Base-by-base conservation (phyloP, 2,797 vertebrate species). In the Phalanger gymnotis region DNA sequence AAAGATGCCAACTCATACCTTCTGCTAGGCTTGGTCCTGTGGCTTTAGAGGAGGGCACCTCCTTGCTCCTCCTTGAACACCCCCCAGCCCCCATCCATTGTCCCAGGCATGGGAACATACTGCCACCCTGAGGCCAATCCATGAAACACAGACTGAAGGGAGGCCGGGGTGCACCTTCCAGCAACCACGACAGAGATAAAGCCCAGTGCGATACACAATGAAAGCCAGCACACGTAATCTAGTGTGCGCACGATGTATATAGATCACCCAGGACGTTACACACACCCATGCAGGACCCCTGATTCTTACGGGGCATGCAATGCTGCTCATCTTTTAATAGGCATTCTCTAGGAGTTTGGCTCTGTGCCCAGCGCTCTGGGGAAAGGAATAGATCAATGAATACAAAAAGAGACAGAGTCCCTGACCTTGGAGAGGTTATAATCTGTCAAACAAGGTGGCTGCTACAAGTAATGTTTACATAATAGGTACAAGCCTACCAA, bases 111-210 rank as follows among this genome's bases (percentile, higher is more conserved):
- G 96, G 95, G 93, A 96, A 89, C 94, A 96, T 93, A 98, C 95
- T 95, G 98, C 98, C 98, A 96, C 95, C 98, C 92, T 56, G 97
- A 96, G 98, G 97, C 57, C 90, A 54, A n/a, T 91, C 30, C 22
- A 14, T 27, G 54, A 91, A 92, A 94, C 4, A 47, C n/a, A 54
- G 34, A 90, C n/a, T 51, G 34, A 14, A 0, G 73, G 3, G 93
- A 91, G 93, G 94, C 92, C 94, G 40, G 66, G 13, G n/a, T 91
- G 22, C 73, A 53, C 53, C 54, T 4, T 40, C 61, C 27, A 56
- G 53, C 87, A 6, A 89, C 92, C 96, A 28, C 51, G 11, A 27
- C 2, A 27, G 40, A 51, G 40, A 87, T 5, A 5, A 27, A 51
- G 3, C 40, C 9, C 40, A 11, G 40, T 47, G 73, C 40, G 27